Base-by-base conservation (phyloP, 1,140 invertebrate species). In the Pemphigus obesinymphae region DNA sequence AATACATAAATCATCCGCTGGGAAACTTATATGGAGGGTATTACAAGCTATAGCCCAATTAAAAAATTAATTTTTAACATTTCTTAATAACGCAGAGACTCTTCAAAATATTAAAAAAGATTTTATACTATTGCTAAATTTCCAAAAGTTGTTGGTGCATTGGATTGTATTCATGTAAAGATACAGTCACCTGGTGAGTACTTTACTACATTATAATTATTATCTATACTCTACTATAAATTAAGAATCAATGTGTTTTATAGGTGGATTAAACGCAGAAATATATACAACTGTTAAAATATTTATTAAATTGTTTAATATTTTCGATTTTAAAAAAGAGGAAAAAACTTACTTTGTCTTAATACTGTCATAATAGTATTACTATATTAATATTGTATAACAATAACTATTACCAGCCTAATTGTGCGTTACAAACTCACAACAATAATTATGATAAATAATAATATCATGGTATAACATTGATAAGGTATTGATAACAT, bases 111-210 rank as follows among this genome's bases (percentile, higher is more conserved):
- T 81, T 26, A 84, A 84, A 83, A 40, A 78, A 58, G 23, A 85
- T 53, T 87, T 87, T 84, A 84, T 83, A 72, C 78, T 26, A 86
- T 86, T 29, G 85, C 85, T 20, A 29, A 82, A 78, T 87, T 88
- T 83, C 86, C 87, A 13, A 83, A 85, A 73, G 87, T 88, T 53
- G 75, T 87, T 50, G 88, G 87, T 63, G 86, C 85, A 37, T 84
- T 89, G 45, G 87, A 88, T 84, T 85, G 88, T 26, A 88, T 86
- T 26, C 86, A 87, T 72, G 84, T 82, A 81, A 86, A 87, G 15
- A 86, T 87, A 23, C 84, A 85, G 83, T 83, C 86, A 29, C 85
- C 86, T 66, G 83, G 84, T 61, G 29, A 29, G 55, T 61, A 61
- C 55, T n/a, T n/a, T n/a, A n/a, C 55, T 61, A 31, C 58, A 61